Percentiles rank a stretch among this genome's conserved stretches.
phyloP scores from a whole-genome alignment of 2,113 vertebrate genomes.

The Paradoxurus hermaphroditus region DNA sequence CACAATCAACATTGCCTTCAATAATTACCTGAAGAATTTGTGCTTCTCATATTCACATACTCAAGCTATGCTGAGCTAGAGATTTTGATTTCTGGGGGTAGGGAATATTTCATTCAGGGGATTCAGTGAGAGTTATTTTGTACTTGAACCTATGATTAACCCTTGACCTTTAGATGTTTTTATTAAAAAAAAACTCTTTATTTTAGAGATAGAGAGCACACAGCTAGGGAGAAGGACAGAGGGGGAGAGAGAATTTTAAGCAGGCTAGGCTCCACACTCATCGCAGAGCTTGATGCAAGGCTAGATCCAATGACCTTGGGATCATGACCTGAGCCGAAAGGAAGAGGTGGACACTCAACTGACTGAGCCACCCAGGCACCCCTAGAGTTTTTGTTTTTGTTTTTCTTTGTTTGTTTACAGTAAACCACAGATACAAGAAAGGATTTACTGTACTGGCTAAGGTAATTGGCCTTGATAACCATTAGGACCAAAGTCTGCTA shows the following conservation, averaged over 20 bases:
- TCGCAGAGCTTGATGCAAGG: too few relatives aligned
- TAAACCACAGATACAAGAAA: neutral
- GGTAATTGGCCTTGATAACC: neutral
- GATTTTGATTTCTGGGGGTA: neutral
- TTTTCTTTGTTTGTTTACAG: neutral
- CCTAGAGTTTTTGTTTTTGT: too few relatives aligned
- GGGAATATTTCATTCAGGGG: neutral
- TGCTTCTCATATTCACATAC: neutral
- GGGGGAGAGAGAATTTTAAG: too few relatives aligned
- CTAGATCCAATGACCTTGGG: too few relatives aligned
- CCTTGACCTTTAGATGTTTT: neutral
- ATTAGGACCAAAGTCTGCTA: neutral
- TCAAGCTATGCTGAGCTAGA: neutral
- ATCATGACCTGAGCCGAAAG: too few relatives aligned
- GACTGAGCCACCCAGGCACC: too few relatives aligned
- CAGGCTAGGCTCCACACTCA: too few relatives aligned
- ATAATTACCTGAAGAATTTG: neutral
- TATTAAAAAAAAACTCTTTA: too few relatives aligned
- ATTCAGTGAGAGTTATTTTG: neutral
- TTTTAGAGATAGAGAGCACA: too few relatives aligned
- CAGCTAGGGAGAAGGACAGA: too few relatives aligned
- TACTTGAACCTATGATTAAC: neutral
- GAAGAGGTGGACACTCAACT: too few relatives aligned
- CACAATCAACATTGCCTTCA: neutral
- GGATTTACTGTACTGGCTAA: neutral